A percentile compares a stretch with the other conserved stretches of the same genome.
phyloP scores from a whole-genome alignment of 2,113 vertebrate genomes.

The Chinchilla lanigera region DNA sequence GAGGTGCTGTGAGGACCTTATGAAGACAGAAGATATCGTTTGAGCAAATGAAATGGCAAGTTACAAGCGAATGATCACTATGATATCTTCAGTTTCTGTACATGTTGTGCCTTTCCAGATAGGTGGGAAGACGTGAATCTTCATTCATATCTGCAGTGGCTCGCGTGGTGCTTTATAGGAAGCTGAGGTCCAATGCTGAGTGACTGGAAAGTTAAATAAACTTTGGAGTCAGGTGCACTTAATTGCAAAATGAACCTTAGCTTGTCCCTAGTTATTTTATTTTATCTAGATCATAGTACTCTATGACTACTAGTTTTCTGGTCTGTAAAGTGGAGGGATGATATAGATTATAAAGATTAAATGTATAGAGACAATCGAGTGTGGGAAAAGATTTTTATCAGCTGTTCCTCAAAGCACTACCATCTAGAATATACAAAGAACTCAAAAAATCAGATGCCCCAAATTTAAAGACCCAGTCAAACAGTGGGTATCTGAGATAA shows the following conservation, averaged over 20 bases:
- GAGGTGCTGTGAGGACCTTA: not conserved
- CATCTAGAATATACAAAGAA: too few species aligned
- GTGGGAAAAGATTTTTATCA: too few species aligned
- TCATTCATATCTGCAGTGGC: not conserved
- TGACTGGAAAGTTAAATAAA: conserved; percentile 30
- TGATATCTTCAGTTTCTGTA: not conserved
- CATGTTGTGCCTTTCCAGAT: not conserved
- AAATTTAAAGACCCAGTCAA: too few species aligned
- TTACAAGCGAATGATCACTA: not conserved
- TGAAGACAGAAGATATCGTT: not conserved
- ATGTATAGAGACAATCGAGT: too few species aligned
- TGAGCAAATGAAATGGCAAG: conserved; percentile 13
- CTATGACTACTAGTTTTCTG: not conserved
- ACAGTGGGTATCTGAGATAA: too few species aligned
- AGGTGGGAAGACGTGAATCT: not conserved
- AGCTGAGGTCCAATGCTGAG: not conserved
- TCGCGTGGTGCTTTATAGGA: not conserved
- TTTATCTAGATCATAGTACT: not conserved
- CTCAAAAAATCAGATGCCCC: too few species aligned
- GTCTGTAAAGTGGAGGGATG: not conserved
- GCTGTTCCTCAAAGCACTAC: too few species aligned
- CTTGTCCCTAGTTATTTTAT: not conserved
- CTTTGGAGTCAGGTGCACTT: not conserved
- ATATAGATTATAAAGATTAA: not conserved
- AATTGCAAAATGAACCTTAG: not conserved